Evolutionary conservation across 2,797 vertebrate species (phyloP).

Genomic region (Micromesistius poutassou): DNA sequence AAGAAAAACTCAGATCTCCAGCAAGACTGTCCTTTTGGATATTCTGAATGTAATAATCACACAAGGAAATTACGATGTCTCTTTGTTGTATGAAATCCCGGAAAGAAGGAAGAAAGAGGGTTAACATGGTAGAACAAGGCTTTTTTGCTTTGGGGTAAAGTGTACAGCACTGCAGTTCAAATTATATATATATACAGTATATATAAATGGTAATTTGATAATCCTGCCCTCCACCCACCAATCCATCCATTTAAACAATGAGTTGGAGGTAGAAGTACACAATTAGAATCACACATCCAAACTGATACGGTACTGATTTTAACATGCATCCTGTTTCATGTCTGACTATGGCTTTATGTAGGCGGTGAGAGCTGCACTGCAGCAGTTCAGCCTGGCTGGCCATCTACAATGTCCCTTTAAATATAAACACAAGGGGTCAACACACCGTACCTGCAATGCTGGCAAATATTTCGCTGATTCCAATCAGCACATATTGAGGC

Average conservation of each 20-base stretch:
- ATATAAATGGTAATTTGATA: not conserved
- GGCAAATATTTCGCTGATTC: constrained; percentile 96
- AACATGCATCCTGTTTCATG: constrained; percentile 7
- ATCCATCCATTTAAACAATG: not conserved
- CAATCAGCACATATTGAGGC: constrained; percentile 96
- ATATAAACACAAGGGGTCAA: constrained; percentile 27
- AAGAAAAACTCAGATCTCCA: not conserved
- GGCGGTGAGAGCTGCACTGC: constrained; percentile 7
- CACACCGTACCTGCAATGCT: constrained; percentile 89
- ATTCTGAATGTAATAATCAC: not conserved
- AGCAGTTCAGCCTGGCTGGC: constrained; percentile 10
- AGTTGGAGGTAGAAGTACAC: not conserved
- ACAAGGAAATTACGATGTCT: not conserved
- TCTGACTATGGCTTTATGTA: constrained; percentile 6
- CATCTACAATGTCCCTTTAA: constrained; percentile 23
- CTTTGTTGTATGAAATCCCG: not conserved
- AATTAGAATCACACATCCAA: not conserved
- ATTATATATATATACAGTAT: no score
- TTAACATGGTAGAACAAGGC: not conserved
- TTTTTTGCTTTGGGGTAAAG: not conserved
- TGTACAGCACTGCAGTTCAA: not conserved
- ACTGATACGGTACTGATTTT: not conserved
- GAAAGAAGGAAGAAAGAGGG: not conserved
- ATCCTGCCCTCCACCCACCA: not conserved
- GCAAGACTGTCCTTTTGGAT: constrained; percentile 3